Percentiles rank a stretch among this genome's conserved stretches.
phyloP scores from a whole-genome alignment of 2,797 vertebrate genomes.

The Acrossocheilus fasciatus region DNA sequence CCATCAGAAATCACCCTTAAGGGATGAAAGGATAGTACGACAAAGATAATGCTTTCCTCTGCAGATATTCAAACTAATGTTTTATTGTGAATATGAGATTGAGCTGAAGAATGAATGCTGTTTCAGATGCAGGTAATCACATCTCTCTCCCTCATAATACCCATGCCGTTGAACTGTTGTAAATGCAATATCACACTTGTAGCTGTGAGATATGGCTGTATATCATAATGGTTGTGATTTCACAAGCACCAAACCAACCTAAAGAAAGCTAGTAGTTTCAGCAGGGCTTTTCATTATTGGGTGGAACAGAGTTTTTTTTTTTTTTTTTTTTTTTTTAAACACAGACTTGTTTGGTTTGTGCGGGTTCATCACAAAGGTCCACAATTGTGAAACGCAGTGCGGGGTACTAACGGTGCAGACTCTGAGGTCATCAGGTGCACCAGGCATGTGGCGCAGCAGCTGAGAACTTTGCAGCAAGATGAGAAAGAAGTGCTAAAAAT shows the following conservation, averaged over 20 bases:
- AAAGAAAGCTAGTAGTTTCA: neutral
- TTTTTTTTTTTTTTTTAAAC: neutral
- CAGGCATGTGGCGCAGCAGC: conserved; percentile 64
- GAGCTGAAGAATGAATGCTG: neutral
- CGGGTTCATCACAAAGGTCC: neutral
- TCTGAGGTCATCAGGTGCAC: neutral
- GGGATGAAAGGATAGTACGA: no score
- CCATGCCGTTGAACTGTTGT: neutral
- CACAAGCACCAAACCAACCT: neutral
- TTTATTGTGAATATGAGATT: neutral
- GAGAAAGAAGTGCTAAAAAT: conserved; percentile 66
- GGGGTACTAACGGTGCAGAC: neutral
- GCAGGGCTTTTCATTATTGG: neutral
- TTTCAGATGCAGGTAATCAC: no score
- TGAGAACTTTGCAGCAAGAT: conserved; percentile 32
- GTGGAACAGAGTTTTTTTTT: neutral
- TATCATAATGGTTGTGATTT: neutral
- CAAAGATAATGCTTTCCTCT: no score
- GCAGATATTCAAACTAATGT: neutral
- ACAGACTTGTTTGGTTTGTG: neutral
- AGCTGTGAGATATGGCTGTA: neutral
- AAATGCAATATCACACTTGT: neutral
- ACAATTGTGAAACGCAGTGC: neutral
- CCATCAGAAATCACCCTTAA: no score
- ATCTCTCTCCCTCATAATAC: neutral